These are phyloP conservation scores for Pseudomyrmex dendroicus DNA, from an alignment of 1,140 invertebrate genomes.

Conservation along the genomic window DNA sequence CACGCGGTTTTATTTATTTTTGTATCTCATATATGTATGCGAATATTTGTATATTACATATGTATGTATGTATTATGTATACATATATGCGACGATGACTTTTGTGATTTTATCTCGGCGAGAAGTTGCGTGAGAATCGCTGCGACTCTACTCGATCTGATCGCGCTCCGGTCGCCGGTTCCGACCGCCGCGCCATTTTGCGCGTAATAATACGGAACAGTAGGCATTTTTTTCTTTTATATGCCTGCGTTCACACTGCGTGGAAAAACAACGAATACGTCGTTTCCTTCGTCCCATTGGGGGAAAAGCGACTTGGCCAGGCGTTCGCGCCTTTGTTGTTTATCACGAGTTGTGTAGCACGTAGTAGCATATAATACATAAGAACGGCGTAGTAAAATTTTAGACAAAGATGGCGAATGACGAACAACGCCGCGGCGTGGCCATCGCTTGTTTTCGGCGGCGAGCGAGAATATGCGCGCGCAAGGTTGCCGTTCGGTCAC, in stretches of 20 bases:
- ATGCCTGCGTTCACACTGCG: neutral
- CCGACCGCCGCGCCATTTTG: constrained; percentile 36
- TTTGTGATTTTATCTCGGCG: too few relatives aligned
- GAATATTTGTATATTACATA: too few relatives aligned
- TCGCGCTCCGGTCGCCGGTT: constrained; percentile 33
- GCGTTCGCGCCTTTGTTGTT: constrained; percentile 24
- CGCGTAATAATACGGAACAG: constrained; percentile 38
- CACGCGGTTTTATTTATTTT: too few relatives aligned
- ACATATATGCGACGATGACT: too few relatives aligned
- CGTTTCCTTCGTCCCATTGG: neutral
- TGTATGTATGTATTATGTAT: too few relatives aligned
- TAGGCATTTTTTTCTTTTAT: constrained; percentile 33
- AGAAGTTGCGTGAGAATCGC: constrained; percentile 55
- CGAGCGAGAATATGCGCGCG: constrained; percentile 68
- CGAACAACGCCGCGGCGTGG: constrained; percentile 26
- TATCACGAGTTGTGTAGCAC: neutral
- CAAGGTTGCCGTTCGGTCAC: constrained; percentile 66
- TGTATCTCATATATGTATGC: too few relatives aligned
- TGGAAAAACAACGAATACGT: neutral
- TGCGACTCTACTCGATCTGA: constrained; percentile 19
- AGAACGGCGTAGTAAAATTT: too few relatives aligned
- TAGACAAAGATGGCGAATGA: constrained; percentile 56
- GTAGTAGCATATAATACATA: too few relatives aligned
- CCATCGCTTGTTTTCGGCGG: constrained; percentile 41
- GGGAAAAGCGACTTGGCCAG: neutral